Base-by-base conservation (phyloP, 2,888 invertebrate species). In the Siphonodentalium dalli region DNA sequence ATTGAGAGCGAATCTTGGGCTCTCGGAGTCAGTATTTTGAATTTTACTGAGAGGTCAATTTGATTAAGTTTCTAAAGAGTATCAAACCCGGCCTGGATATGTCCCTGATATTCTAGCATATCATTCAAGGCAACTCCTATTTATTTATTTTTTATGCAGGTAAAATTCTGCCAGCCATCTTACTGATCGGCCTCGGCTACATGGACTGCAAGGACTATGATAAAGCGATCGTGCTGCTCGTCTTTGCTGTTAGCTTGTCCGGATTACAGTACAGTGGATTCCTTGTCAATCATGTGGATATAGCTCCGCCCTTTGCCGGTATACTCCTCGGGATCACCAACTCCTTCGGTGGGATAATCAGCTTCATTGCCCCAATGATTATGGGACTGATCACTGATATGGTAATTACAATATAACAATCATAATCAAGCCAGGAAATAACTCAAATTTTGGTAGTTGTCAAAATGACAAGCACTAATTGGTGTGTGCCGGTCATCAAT, bases 241-340 rank as follows among this genome's bases (percentile, higher is more conserved):
- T 73, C 3, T 47, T 77, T 4, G 75, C 71, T 18, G 77, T 80
- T 9, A 65, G 75, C 15, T 41, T 76, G 34, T 73, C 72, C 13
- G 80, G 78, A 2, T 61, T 68, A 37, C 73, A 74, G 49, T 80
- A 75, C 68, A 70, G 74, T 50, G 81, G 81, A 18, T 80, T 67
- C 65, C 56, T 78, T n/a, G 75, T 80, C 51, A 82, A 82, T 57
- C 79, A 77, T 54, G 78, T 81, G 60, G 82, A 82, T 63, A 73
- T 82, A 42, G 80, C 79, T 23, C 81, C 81, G 8, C 66, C 68
- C 5, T 80, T 71, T 54, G 80, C 81, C 18, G 81, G 80, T 0
- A 74, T 79, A 9, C 54, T 81, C 37, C 78, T 79, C 61, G 81
- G 80, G 7, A 71, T 81, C 26, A 67, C 75, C n/a, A 81, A 81